Evolutionary conservation across 2,113 vertebrate species (phyloP).

Genomic region (Tyto alba): DNA sequence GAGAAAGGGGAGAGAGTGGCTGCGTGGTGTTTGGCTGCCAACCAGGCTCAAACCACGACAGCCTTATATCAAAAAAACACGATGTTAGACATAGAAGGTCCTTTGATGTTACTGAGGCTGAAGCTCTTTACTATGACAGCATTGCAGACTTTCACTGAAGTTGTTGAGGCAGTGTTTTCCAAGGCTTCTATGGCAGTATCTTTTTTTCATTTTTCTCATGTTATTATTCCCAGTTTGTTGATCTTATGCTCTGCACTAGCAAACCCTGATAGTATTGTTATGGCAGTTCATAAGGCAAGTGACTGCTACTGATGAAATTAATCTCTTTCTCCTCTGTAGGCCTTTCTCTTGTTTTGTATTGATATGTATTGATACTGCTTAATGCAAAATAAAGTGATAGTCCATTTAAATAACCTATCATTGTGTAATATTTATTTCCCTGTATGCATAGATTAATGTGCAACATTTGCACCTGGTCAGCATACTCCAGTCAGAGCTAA

Average conservation of each 20-base stretch:
- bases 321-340: not conserved
- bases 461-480: not conserved
- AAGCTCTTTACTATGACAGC: not conserved
- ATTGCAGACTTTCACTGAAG: not conserved
- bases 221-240: not conserved
- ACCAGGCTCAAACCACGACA: too few relatives aligned
- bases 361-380: not conserved
- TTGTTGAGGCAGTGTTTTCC: not conserved
- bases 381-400: not conserved
- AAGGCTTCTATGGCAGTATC: not conserved
- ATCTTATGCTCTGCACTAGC: not conserved
- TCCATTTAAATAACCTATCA: not conserved
- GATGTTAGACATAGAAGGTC: not conserved
- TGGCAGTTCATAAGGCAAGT: not conserved
- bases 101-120: not conserved
- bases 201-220: not conserved
- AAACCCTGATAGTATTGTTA: not conserved
- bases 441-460: not conserved
- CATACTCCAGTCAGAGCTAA: not conserved
- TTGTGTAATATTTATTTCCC: not conserved
- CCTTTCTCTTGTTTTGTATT: not conserved
- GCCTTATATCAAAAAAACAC: not conserved
- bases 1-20: too few relatives aligned
- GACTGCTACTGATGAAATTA: not conserved
- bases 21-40: too few relatives aligned